Conservation (phyloP, 2,797 vertebrate species). For the Peromyscus attwateri region DNA sequence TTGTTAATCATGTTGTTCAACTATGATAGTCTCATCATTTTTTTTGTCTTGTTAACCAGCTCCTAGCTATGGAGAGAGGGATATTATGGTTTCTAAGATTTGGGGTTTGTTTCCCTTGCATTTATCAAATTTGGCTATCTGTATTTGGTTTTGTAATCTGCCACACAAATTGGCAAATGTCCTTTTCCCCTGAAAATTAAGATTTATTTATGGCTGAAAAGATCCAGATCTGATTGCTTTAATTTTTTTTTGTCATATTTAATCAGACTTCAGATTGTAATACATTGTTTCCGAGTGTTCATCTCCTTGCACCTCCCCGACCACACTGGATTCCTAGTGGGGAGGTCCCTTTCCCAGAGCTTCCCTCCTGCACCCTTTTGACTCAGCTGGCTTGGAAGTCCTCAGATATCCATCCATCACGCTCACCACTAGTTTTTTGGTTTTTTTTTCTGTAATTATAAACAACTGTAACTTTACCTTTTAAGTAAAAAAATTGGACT, state of each 20-base stretch:
- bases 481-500: not conserved
- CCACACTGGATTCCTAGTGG: not conserved
- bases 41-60: not conserved
- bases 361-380: not conserved
- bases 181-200: not conserved
- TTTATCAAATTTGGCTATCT: not conserved
- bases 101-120: not conserved
- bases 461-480: not conserved
- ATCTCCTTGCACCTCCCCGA: not conserved
- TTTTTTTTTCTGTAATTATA: not conserved
- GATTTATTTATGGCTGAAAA: not conserved
- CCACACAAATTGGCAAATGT: not conserved
- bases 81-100: not conserved
- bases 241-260: not conserved
- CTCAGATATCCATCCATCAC: not conserved
- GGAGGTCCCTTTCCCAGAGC: not conserved
- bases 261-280: slow-evolving; percentile 14
- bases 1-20: not conserved
- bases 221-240: not conserved
- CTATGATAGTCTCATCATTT: not conserved
- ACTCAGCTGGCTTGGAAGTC: not conserved
- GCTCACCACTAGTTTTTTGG: not conserved
- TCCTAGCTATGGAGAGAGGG: not conserved
- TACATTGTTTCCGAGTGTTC: not conserved
- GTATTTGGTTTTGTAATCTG: not conserved